These are phyloP conservation scores for Condylostylus longicornis DNA, from an alignment of 1,140 invertebrate species.

Conservation along the genomic window DNA sequence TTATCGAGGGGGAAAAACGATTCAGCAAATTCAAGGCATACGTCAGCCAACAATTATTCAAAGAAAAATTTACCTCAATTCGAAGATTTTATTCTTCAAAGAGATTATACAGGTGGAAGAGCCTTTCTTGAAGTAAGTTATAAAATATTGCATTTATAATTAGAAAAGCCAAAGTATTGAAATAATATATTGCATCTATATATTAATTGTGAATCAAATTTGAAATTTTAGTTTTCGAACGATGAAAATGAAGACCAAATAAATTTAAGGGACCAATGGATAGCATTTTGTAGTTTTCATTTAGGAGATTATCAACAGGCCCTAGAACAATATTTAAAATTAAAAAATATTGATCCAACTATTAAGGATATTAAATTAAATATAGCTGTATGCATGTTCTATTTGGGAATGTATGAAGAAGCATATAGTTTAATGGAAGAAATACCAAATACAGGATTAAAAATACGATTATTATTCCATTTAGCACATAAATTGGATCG, in stretches of 20 bases:
- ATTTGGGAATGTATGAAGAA: slow-evolving; percentile 64
- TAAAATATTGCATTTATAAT: not conserved
- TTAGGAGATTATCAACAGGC: slow-evolving; percentile 83
- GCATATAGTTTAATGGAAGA: slow-evolving; percentile 46
- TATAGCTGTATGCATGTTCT: slow-evolving; percentile 90
- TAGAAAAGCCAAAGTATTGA: not conserved
- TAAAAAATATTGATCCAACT: slow-evolving; percentile 32
- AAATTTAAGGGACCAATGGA: slow-evolving; percentile 69
- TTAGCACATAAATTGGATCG: slow-evolving; percentile 85
- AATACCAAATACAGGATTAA: slow-evolving; percentile 44
- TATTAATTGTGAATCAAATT: not conserved
- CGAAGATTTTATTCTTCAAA: slow-evolving; percentile 76
- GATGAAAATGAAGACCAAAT: slow-evolving; percentile 36
- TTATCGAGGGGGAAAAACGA: slow-evolving; percentile 55
- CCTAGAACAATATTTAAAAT: slow-evolving; percentile 51
- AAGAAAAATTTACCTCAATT: slow-evolving; percentile 52
- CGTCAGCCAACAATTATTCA: slow-evolving; percentile 22
- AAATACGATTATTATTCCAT: slow-evolving; percentile 75
- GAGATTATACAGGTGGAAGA: slow-evolving; percentile 88
- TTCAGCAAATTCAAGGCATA: slow-evolving; percentile 34
- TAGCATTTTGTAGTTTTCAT: slow-evolving; percentile 90
- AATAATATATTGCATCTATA: not conserved
- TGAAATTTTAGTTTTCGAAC: slow-evolving; percentile 24
- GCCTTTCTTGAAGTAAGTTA: slow-evolving; percentile 66
- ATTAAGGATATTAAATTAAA: slow-evolving; percentile 50